phyloP scores from a whole-genome alignment of 2,113 vertebrate genomes.

The Poeciliopsis turrubarensis region DNA sequence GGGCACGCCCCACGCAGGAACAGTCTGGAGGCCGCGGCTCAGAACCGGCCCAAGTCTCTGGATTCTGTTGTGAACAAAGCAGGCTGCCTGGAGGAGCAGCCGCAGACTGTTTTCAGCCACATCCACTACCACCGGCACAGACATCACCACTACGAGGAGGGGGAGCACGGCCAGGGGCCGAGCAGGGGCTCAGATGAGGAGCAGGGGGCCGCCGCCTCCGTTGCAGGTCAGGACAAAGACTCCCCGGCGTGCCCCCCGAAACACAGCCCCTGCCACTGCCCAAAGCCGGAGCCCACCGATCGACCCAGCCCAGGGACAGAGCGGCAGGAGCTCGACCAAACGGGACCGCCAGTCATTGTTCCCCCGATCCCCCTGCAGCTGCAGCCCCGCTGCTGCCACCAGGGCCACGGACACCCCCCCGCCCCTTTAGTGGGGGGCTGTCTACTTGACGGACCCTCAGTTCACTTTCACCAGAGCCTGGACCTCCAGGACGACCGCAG shows the following conservation, averaged over 20 bases:
- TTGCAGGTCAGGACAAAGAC: slow-evolving; percentile 70
- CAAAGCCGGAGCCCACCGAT: slow-evolving; percentile 67
- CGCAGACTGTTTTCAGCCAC: slow-evolving; percentile 86
- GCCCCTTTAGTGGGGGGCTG: slow-evolving; percentile 80
- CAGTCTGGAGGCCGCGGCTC: slow-evolving; percentile 62
- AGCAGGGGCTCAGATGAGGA: slow-evolving; percentile 77
- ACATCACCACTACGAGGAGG: slow-evolving; percentile 91
- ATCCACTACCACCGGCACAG: slow-evolving; percentile 94
- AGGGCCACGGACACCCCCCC: slow-evolving; percentile 78
- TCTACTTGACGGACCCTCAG: slow-evolving; percentile 75
- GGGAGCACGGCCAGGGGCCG: slow-evolving; percentile 73
- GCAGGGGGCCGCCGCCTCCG: slow-evolving; percentile 56
- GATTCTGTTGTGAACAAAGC: slow-evolving; percentile 83
- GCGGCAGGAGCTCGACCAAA: slow-evolving; percentile 58
- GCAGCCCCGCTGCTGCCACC: slow-evolving; percentile 77
- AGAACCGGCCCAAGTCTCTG: slow-evolving; percentile 84
- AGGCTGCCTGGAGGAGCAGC: slow-evolving; percentile 76
- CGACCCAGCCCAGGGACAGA: slow-evolving; percentile 61
- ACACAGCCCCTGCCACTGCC: slow-evolving; percentile 73
- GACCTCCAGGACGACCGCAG: slow-evolving; percentile 79
- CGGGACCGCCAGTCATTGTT: slow-evolving; percentile 55
- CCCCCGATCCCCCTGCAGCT: slow-evolving; percentile 62
- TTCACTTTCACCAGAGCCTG: slow-evolving; percentile 82
- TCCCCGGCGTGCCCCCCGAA: slow-evolving; percentile 68
- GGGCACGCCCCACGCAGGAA: slow-evolving; percentile 56